Evolutionary conservation across 2,113 vertebrate species (phyloP), one percentile per base, ranked within the genome.

Genomic region (Apteryx mantelli): DNA sequence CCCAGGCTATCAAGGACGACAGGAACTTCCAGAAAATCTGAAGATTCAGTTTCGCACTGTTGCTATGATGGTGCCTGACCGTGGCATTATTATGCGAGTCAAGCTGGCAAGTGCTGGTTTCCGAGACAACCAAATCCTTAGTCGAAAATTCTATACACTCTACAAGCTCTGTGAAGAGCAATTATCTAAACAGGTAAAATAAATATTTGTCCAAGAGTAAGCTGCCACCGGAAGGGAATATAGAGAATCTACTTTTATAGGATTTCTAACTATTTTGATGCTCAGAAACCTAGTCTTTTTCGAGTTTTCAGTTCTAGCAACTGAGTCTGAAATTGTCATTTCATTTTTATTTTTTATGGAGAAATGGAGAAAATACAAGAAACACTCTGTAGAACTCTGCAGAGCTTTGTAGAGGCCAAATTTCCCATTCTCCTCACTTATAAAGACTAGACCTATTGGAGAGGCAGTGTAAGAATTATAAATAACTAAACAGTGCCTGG

Each of bases 151-250:
- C 95, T 98, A 98, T 66, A 97, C 97, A 28, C 97, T 98, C 56
- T 98, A 98, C 93, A 98, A 98, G 85, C 97, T 98, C 84, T 98
- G 98, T 93, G 98, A 98, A 96, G 97, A 98, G 88, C 97, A 98
- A 83, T 97, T 98, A 92, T 98, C 98, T 32, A 98, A 98, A 93
- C 98, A 98, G 97, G 98, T 98, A 91, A 90, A 91, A 75, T 71
- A 95, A 88, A 91, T 91, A 91, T 91, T 97, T 94, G 52, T 87
- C 48, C n/a, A 86, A 32, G 55, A 68, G 11, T 81, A 91, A 91
- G 46, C 76, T 96, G 69, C 91, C 76, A 86, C 64, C 78, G 52
- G 36, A 81, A 89, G 79, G 20, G 17, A 70, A 74, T 36, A 24
- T n/a, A 83, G 71, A 88, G 20, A 69, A 74, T 71, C 32, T 48